Evolutionary conservation across 2,888 invertebrate species (phyloP), one percentile per base, ranked within the genome.

Genomic region (Nymphalis polychloros): DNA sequence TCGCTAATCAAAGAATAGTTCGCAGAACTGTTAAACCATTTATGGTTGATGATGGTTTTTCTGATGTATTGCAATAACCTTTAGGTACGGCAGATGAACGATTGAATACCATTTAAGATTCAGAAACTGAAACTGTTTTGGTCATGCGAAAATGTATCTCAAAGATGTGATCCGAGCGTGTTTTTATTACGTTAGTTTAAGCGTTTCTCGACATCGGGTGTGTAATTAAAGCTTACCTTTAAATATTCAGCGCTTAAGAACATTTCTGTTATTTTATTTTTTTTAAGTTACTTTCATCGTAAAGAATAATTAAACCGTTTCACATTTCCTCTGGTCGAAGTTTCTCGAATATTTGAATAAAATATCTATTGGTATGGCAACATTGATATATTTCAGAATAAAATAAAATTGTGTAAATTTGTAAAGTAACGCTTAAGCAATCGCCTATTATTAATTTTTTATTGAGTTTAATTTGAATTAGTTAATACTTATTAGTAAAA

Each of bases 1-100:
- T 78, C 79, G 77, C 66, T 72, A 64, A 67, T 4, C 84, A 84
- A 75, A 85, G 85, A 86, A 27, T 64, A 81, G 17, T 35, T 61
- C 19, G 48, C 55, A 66, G 76, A 83, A 55, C 10, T 59, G 68
- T 19, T 17, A 60, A 50, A n/a, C 46, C 47, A 4, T 49, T 46
- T 20, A 52, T 31, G 46, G 46, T 13, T 4, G 19, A 2, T 3
- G 57, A 41, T 17, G 13, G 27, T 46, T 53, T 61, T 64, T 55
- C 20, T 23, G n/a, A 8, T 35, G 41, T n/a, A 35, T 41, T 57
- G 41, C 57, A 41, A 57, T 57, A 57, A 35, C 57, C 57, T 57
- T 57, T 57, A 57, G 35, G 57, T 19, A 13, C 10, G 41, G 10
- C 4, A 19, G 4, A 13, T 10, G 57, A 41, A 27, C 19, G 35